These are phyloP conservation scores for Rhyacophila brunnea DNA, from an alignment of 1,140 invertebrate genomes.

Conservation along the genomic window DNA sequence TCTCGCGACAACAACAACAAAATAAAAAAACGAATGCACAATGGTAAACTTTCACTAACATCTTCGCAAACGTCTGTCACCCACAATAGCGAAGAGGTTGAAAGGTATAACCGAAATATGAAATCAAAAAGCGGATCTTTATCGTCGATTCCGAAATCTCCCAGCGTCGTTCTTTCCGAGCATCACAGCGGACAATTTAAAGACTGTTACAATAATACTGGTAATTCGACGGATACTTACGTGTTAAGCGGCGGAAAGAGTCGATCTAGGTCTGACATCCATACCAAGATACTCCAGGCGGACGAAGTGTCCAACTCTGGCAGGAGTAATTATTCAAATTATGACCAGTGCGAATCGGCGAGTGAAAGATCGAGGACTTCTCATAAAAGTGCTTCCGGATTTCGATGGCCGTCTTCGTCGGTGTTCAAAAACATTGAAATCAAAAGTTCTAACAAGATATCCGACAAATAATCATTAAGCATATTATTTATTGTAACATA, in stretches of 20 bases:
- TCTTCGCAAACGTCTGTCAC: conserved; percentile 5
- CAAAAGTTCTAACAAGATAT: conserved; percentile 11
- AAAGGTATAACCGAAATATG: conserved; percentile 22
- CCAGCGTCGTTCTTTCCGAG: conserved; percentile 1
- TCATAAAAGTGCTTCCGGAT: conserved; percentile 18
- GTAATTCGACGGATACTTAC: conserved; percentile 1
- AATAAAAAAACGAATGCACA: conserved; percentile 25
- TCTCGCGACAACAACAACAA: conserved; percentile 11
- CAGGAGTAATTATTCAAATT: conserved; percentile 24
- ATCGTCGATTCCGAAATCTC: conserved; percentile 25
- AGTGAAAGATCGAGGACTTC: conserved; percentile 21
- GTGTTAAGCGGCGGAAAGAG: conserved; percentile 10
- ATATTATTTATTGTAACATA: too few species aligned
- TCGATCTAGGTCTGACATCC: conserved; percentile 17
- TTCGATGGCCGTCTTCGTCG: conserved; percentile 28
- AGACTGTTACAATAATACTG: conserved; percentile 18
- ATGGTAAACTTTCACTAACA: conserved; percentile 22
- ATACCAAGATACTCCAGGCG: conserved; percentile 4
- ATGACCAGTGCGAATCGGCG: conserved; percentile 16
- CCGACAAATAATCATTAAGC: too few species aligned
- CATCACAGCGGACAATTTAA: conserved; percentile 11
- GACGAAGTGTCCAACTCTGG: neutral
- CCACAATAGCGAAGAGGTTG: conserved; percentile 19
- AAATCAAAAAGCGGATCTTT: conserved; percentile 32
- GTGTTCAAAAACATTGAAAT: conserved; percentile 33